These are phyloP conservation scores for Odontomachus brunneus DNA, from an alignment of 1,140 invertebrate species.

Conservation along the genomic window DNA sequence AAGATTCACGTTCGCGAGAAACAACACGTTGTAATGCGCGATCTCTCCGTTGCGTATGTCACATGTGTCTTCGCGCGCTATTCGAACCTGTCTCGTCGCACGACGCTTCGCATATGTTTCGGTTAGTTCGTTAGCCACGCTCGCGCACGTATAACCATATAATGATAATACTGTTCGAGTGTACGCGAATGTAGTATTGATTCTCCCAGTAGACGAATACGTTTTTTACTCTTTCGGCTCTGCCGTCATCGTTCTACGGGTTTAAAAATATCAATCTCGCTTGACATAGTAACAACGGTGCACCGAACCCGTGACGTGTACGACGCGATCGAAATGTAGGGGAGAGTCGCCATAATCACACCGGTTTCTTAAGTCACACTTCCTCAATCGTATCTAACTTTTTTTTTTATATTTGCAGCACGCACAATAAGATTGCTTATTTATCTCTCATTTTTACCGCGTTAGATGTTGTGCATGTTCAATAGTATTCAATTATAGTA, in stretches of 20 bases:
- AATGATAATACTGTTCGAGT: not conserved
- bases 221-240: not conserved
- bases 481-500: too few relatives aligned
- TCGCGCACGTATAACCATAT: not conserved
- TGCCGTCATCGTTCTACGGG: not conserved
- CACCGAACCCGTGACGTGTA: too few relatives aligned
- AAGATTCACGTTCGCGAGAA: constrained; percentile 15
- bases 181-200: constrained; percentile 6
- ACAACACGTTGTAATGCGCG: not conserved
- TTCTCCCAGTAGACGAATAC: not conserved
- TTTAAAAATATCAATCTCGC: not conserved
- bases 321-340: too few relatives aligned
- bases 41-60: constrained; percentile 9
- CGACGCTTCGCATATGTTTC: not conserved
- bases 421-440: too few relatives aligned
- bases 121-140: not conserved
- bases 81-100: not conserved
- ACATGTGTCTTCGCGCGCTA: not conserved
- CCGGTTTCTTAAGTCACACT: too few relatives aligned
- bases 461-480: too few relatives aligned
- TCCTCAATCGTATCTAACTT: too few relatives aligned
- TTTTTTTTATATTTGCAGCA: too few relatives aligned
- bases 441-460: too few relatives aligned
- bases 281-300: not conserved
- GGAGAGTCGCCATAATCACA: too few relatives aligned